Base-by-base conservation (phyloP, 92 coral and sea anemone genomes). In the Galaxea fascicularis region DNA sequence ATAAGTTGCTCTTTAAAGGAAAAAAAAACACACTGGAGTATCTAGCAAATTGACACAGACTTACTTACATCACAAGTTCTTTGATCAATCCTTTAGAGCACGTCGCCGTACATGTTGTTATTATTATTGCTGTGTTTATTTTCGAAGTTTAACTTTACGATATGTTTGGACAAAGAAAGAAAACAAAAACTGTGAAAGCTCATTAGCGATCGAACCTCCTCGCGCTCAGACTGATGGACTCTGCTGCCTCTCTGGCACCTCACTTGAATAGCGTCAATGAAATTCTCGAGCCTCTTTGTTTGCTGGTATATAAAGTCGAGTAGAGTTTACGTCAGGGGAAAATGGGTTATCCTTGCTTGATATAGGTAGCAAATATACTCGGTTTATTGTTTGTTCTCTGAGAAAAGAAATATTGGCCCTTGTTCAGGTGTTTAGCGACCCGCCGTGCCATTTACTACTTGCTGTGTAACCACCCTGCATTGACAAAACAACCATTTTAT, bases 401-500 rank as follows among this genome's bases (percentile, higher is more conserved):
- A 73, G 52, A 73, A 75, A 71, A 71, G 76, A 74, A 73, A 74
- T 83, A 83, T 83, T 73, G 87, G 87, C 87, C 77, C 75, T 54
- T 71, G 72, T 47, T 60, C 79, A 72, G 87, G 56, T 82, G 71
- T 73, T 82, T 71, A 71, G 78, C 87, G 57, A 73, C 87, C 74
- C 87, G 82, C 87, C 62, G 82, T 53, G 86, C 80, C 65, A 74
- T 59, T 83, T 75, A 73, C 79, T 74, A 73, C 82, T 41, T 46
- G 65, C 87, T 73, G 66, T 70, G 76, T 81, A 63, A 67, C 73
- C 84, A 64, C 64, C 63, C 84, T 60, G 46, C 47, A 69, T 24
- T 62, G 87, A 30, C 73, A 80, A 85, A 64, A 84, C 82, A 89
- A 88, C 72, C 77, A 69, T 78, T 78, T 89, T 72, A 73, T 63